Base-by-base conservation (phyloP, 2,888 invertebrate species). In the Geophilus truncorum region DNA sequence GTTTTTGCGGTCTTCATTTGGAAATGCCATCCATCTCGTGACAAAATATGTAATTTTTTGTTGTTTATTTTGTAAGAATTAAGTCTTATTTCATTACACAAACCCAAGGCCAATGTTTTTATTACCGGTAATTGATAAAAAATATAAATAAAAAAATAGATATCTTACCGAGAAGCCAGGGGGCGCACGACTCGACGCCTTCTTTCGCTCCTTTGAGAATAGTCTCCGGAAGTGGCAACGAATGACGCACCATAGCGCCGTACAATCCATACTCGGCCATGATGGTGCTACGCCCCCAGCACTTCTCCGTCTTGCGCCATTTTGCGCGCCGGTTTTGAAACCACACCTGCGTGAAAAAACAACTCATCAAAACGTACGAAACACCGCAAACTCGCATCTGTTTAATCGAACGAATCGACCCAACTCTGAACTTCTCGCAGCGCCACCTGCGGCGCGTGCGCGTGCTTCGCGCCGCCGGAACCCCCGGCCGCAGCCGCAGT, bases 181-280 rank as follows among this genome's bases (percentile, higher is more conserved):
- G 98, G 83, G 99, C 98, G 84, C 95, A 93, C 12, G 89, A 88
- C 81, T 88, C 87, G 9, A 88, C 87, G 88, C 95, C 95, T 85
- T 96, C 96, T 89, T 97, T 97, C 87, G 96, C 97, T 87, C 96
- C 95, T 89, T 98, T 98, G 85, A 98, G 91, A 86, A 99, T 98
- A 84, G 98, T 98, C 85, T 99, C 98, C 0, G 99, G 99, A 84
- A 99, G 91, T 0, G 99, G 99, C 83, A 99, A 90, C 77, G 98
- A 98, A 89, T 99, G 99, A 83, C 99, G 91, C 84, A 99, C 99
- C 99, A 99, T 99, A 84, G 99, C 99, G 0, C 99, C 99, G 88
- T 99, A 99, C 79, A 99, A 91, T 1, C 99, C 99, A 87, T 99
- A 99, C 89, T 99, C 99, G 83, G 99, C 99, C 99, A 99, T 99